These are phyloP conservation scores for Drosophila yakuba DNA, from an alignment of 1,140 invertebrate genomes.

Conservation along the genomic window DNA sequence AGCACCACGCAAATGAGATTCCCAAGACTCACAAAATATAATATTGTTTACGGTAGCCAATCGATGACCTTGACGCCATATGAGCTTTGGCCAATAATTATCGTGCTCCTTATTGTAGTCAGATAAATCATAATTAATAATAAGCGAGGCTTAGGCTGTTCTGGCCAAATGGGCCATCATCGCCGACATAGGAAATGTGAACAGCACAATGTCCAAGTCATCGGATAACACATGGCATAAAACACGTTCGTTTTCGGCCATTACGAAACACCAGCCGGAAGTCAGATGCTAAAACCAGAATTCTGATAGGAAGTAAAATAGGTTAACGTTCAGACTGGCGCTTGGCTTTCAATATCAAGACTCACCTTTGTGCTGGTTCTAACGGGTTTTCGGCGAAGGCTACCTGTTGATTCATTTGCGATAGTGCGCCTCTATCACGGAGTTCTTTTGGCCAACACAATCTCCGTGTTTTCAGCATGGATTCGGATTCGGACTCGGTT, in stretches of 20 bases:
- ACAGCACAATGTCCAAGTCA: conserved; percentile 39
- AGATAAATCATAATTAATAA: conserved; percentile 54
- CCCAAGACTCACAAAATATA: conserved; percentile 6
- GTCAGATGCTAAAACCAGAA: conserved; percentile 58
- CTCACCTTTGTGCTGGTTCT: conserved; percentile 65
- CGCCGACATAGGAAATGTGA: conserved; percentile 39
- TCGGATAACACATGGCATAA: conserved; percentile 56
- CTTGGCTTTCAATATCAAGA: conserved; percentile 42
- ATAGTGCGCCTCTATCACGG: conserved; percentile 29
- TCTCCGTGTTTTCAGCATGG: conserved; percentile 19
- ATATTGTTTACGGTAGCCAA: conserved; percentile 24
- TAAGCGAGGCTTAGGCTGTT: conserved; percentile 25
- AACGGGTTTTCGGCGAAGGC: conserved; percentile 69
- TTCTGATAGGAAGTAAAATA: conserved; percentile 77
- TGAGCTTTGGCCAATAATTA: conserved; percentile 38
- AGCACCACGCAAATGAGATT: conserved; percentile 44
- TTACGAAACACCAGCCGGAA: conserved; percentile 46
- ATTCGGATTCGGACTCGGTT: conserved; percentile 36
- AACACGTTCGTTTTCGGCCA: conserved; percentile 57
- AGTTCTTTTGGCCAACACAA: conserved; percentile 16
- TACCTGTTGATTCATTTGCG: conserved; percentile 53
- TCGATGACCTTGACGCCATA: conserved; percentile 14
- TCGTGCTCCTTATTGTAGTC: conserved; percentile 38
- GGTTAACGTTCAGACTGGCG: conserved; percentile 69
- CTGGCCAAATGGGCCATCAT: conserved; percentile 57